Base-by-base conservation (phyloP, 1,140 invertebrate genomes). In the Dryas iulia region DNA sequence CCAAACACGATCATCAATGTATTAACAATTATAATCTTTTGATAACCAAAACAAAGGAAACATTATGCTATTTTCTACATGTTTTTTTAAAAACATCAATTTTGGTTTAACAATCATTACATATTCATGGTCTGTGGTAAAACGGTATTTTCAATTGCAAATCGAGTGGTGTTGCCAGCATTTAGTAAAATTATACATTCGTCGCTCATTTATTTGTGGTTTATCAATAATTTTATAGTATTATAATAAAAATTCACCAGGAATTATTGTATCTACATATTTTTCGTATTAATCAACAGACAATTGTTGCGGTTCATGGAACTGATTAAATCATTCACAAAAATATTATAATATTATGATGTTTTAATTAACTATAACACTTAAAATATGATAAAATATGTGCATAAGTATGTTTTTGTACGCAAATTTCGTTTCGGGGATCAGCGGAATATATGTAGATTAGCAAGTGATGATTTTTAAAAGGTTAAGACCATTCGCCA, bases 101-200 rank as follows among this genome's bases (percentile, higher is more conserved):
- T 61, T 62, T 24, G 39, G 59, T 53, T 14, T 14, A 53, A 62
- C 39, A 62, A 52, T 62, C 25, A 62, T 62, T 62, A 18, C 59
- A 62, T 52, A 62, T 62, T 62, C 59, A 62, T 53, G 39, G 39
- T n/a, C 28, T 39, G 59, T 62, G 59, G 59, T 39, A 26, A 47
- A 26, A 62, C 26, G 18, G 62, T 65, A 57, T 57, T 57, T 65
- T 65, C 62, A 65, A 57, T 57, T 65, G 62, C 62, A 65, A 65
- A 65, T 65, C 31, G 31, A 26, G 59, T 65, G 53, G 62, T 54
- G 52, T 31, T 24, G 30, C 54, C 53, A 57, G 30, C 62, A 53
- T 65, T 65, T 39, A 57, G 62, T 58, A 39, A 33, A 65, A 65
- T 57, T 65, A 65, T 65, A 65, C 30, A 65, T 65, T 57, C 33